Evolutionary conservation across 2,888 invertebrate genomes (phyloP), one percentile per base, ranked within the genome.

Genomic region (Coleophora flavipennella): DNA sequence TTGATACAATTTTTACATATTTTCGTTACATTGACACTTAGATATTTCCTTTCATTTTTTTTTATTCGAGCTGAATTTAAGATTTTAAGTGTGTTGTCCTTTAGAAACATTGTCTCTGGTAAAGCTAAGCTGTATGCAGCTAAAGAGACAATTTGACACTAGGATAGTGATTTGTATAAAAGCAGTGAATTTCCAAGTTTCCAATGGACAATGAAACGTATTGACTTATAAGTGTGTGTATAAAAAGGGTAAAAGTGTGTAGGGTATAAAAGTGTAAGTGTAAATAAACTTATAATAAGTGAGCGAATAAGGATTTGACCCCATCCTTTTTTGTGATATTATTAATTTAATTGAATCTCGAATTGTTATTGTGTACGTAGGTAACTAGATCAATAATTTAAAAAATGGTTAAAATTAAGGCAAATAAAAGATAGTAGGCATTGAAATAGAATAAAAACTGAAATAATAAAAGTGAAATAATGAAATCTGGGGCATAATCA

Each of bases 291-390:
- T 45, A 41, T 49, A 12, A 69, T 46, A 52, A 57, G 46, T 73
- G 76, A 74, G 72, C 69, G 70, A 65, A 59, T 68, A 65, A 72
- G 80, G 80, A 81, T 81, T 81, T 81, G 81, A 80, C 61, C 61
- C 63, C 45, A 50, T 62, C 43, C 62, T 62, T 62, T 59, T 56
- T 62, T 67, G 62, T 66, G 63, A 67, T 68, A 62, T 61, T 50
- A 42, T 42, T 50, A 51, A 55, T 54, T 51, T 45, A 52, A 50
- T 40, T 42, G 6, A n/a, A n/a, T n/a, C n/a, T n/a, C 20, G 20
- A 20, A 20, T 4, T 34, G 14, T 34, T n/a, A 11, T 14, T 20
- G 20, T 20, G 20, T 20, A 20, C 20, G 20, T 20, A 20, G 20
- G 6, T 20, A 6, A 20, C 20, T 20, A 20, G 20, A 20, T 20